Conservation (phyloP, 2,113 vertebrate genomes). For the Dendropsophus ebraccatus region DNA sequence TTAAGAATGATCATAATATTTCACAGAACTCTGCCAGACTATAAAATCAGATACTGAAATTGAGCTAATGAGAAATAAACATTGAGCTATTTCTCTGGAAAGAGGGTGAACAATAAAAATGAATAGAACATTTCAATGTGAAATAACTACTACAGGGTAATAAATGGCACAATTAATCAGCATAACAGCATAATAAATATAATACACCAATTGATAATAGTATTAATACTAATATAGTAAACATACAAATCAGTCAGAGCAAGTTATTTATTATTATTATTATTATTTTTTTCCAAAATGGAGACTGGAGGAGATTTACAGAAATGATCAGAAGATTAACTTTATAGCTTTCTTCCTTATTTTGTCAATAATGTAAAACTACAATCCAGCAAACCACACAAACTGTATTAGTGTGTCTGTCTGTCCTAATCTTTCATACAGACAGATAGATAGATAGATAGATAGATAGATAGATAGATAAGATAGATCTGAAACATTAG, state of each 20-base stretch:
- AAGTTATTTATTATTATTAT: too few species aligned
- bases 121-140: background rate
- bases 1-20: conserved; percentile 38
- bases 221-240: background rate
- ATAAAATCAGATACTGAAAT: conserved; percentile 28
- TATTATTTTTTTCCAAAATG: background rate
- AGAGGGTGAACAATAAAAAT: background rate
- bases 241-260: background rate
- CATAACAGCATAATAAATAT: background rate
- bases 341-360: background rate
- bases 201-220: background rate
- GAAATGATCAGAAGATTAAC: background rate
- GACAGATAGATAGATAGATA: too few species aligned
- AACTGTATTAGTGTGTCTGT: background rate
- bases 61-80: conserved; percentile 18
- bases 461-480: too few species aligned
- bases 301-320: background rate
- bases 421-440: too few species aligned
- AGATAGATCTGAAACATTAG: too few species aligned
- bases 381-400: background rate
- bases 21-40: conserved; percentile 1
- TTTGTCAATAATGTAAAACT: background rate
- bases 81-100: background rate
- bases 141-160: background rate
- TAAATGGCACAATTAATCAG: background rate